Evolutionary conservation across 2,113 vertebrate species (phyloP), one percentile per base, ranked within the genome.

Genomic region (Hypomesus transpacificus): DNA sequence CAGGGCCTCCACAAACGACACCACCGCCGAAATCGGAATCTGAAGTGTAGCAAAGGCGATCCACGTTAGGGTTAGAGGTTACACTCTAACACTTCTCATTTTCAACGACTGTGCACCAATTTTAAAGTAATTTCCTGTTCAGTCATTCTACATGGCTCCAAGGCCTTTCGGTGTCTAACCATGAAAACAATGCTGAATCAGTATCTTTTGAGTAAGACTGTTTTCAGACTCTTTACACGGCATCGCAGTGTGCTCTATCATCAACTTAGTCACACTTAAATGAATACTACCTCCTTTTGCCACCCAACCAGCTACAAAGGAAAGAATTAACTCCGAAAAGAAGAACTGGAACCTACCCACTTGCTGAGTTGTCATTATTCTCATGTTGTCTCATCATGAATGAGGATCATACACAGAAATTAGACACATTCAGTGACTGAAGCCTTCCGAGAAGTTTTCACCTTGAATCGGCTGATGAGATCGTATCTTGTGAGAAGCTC

Each of bases 401-500:
- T 46, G 39, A 46, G 39, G 39, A 46, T 26, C 24, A 26, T 3
- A 46, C 39, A 13, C 39, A 46, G 39, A 13, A 46, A 34, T 34
- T 11, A 46, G 39, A 46, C 5, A 9, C 56, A 13, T 11, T 56
- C 13, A 6, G 16, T 3, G 16, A 39, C n/a, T 4, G n/a, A 18
- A 34, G 21, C 61, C 57, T 21, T 56, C 31, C 3, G 3, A 57
- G 31, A 13, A 61, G 31, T 34, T 88, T 90, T 85, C 84, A 98
- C 97, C 96, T 99, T 99, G 89, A 98, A 99, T 68, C 91, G 94
- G 79, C 90, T 98, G 85, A 99, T 98, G 86, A 99, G 92, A 88
- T 99, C 97, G 17, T 98, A 98, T 85, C 95, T 95, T 20, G 96
- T 99, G 75, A 99, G 96, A 78, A 98, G 89, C 89, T 99, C 97